Evolutionary conservation across 1,140 invertebrate species (phyloP).

Genomic region (Zaprionus kolodkinae): DNA sequence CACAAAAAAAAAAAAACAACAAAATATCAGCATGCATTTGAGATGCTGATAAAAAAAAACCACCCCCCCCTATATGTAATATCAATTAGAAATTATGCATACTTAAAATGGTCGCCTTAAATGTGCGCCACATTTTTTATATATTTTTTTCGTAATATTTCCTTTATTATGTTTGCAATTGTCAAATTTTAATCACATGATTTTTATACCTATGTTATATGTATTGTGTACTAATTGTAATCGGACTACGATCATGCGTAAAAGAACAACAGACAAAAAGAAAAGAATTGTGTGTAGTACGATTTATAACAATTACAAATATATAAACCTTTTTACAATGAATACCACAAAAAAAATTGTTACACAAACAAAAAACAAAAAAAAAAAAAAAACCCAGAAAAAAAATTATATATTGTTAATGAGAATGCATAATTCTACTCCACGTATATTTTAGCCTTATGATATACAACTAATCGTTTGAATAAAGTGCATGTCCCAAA

Average conservation of each 20-base stretch:
- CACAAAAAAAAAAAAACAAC: conserved; percentile 26
- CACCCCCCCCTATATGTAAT: neutral
- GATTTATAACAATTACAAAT: conserved; percentile 28
- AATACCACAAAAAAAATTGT: conserved; percentile 54
- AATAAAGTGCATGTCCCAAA: conserved; percentile 65
- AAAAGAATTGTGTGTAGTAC: neutral
- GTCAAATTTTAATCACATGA: conserved; percentile 48
- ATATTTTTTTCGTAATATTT: conserved; percentile 40
- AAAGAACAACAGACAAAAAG: neutral
- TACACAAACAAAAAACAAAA: conserved; percentile 34
- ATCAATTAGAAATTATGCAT: conserved; percentile 33
- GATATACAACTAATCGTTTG: conserved; percentile 56
- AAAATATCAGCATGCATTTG: conserved; percentile 4
- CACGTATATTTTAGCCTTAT: conserved; percentile 55
- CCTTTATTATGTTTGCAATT: conserved; percentile 68
- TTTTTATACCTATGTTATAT: conserved; percentile 59
- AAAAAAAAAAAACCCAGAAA: conserved; percentile 33
- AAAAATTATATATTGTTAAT: conserved; percentile 38
- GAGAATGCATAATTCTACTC: conserved; percentile 57
- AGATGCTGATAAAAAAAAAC: conserved; percentile 33
- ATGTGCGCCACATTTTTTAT: conserved; percentile 36
- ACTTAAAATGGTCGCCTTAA: conserved; percentile 24
- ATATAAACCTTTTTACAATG: conserved; percentile 45
- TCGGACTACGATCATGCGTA: conserved; percentile 23
- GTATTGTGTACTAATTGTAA: conserved; percentile 58